These are phyloP conservation scores for Coccyzus lansbergi DNA, from an alignment of 2,797 vertebrate species.

Conservation along the genomic window DNA sequence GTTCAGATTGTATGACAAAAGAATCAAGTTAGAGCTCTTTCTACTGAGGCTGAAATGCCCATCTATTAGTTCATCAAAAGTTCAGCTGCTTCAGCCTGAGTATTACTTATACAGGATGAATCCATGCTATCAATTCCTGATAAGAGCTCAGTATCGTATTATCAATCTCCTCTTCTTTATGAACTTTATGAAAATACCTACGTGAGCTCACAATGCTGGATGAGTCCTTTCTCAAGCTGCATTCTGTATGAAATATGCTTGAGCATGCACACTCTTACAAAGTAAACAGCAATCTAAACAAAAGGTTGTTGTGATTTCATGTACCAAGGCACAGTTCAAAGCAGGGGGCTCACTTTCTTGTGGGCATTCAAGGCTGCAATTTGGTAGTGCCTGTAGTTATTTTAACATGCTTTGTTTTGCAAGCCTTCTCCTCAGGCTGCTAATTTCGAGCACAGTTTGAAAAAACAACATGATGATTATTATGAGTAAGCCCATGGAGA, in stretches of 20 bases:
- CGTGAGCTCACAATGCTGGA: background rate
- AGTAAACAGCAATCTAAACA: background rate
- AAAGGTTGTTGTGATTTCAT: background rate
- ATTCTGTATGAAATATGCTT: background rate
- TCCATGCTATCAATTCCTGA: background rate
- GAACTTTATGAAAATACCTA: background rate
- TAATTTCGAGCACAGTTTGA: background rate
- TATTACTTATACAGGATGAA: background rate
- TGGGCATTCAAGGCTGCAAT: background rate
- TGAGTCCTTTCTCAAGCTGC: background rate
- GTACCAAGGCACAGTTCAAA: background rate
- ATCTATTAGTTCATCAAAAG: background rate
- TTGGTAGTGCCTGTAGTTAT: accelerated
- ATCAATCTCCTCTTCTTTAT: background rate
- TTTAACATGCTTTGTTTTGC: background rate
- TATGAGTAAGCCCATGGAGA: background rate
- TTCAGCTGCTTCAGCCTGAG: background rate
- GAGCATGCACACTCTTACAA: background rate
- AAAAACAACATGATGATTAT: background rate
- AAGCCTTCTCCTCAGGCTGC: background rate
- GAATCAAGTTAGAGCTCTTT: background rate
- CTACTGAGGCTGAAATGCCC: background rate
- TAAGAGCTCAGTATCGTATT: background rate
- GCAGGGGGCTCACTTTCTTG: background rate
- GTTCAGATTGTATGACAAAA: background rate